Evolutionary conservation across 2,113 vertebrate species (phyloP).

Genomic region (Microcebus tavaratra): DNA sequence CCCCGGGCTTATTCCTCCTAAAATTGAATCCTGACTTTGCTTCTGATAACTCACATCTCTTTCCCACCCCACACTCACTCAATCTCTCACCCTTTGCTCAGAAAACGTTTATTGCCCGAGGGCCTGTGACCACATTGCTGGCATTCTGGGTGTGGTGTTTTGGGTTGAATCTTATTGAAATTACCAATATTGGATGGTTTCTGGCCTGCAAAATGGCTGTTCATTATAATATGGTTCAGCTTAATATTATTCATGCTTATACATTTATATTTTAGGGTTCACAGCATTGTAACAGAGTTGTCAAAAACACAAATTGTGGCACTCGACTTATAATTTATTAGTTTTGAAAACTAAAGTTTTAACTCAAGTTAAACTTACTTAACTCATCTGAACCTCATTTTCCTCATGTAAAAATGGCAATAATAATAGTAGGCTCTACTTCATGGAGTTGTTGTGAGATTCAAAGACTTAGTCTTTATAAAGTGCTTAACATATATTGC

Average conservation of each 20-base stretch:
- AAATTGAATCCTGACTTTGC: neutral
- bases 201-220: neutral
- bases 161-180: neutral
- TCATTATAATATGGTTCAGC: neutral
- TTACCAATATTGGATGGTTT: neutral
- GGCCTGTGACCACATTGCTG: neutral
- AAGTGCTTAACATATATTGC: neutral
- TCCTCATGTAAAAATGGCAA: constrained; percentile 19
- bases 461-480: neutral
- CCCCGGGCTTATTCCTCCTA: neutral
- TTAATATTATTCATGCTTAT: neutral
- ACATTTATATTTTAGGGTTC: neutral
- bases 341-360: constrained; percentile 15
- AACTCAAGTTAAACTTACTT: neutral
- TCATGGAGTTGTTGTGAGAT: neutral
- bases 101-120: neutral
- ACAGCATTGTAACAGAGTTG: neutral
- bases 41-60: neutral
- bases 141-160: neutral
- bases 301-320: neutral
- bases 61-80: too few species aligned
- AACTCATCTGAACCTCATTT: neutral
- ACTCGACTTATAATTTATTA: neutral
- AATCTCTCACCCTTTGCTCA: neutral
- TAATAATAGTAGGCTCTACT: neutral